A percentile compares a stretch with the other conserved stretches of the same genome.
phyloP scores from a whole-genome alignment of 2,113 vertebrate genomes.

The Ciconia maguari region DNA sequence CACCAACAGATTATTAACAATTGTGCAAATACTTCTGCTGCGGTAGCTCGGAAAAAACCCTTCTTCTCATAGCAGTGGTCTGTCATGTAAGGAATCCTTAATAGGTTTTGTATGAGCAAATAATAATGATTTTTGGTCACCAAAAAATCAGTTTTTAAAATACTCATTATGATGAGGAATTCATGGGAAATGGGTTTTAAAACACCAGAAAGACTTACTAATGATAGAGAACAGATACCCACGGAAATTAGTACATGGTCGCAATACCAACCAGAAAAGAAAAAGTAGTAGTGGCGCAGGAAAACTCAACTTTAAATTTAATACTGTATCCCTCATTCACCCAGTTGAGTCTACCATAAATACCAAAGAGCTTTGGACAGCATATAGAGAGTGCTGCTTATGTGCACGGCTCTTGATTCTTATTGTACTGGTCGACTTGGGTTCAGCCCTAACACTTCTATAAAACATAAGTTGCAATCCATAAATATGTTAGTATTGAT shows the following conservation, averaged over 20 bases:
- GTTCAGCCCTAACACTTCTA: neutral
- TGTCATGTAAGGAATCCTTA: constrained; percentile 23
- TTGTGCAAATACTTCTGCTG: constrained; percentile 40
- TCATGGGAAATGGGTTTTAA: constrained; percentile 4
- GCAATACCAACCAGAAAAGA: neutral
- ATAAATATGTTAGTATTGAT: neutral
- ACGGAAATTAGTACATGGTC: neutral
- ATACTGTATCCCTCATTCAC: neutral
- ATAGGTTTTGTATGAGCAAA: constrained; percentile 9
- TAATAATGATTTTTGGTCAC: neutral
- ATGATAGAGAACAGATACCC: constrained; percentile 1
- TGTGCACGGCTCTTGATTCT: neutral
- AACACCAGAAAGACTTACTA: constrained; percentile 9
- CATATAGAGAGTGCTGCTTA: neutral
- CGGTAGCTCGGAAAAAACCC: neutral
- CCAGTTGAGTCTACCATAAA: neutral
- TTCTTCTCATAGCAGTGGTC: constrained; percentile 21
- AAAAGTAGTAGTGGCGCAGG: neutral
- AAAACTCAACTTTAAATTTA: neutral
- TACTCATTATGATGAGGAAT: constrained; percentile 5
- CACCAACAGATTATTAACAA: constrained; percentile 16
- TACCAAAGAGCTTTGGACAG: neutral
- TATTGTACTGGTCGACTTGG: neutral
- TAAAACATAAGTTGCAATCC: neutral
- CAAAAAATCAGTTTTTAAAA: neutral